Conservation (phyloP, 1,140 invertebrate genomes). For the Meloidogyne exigua region DNA sequence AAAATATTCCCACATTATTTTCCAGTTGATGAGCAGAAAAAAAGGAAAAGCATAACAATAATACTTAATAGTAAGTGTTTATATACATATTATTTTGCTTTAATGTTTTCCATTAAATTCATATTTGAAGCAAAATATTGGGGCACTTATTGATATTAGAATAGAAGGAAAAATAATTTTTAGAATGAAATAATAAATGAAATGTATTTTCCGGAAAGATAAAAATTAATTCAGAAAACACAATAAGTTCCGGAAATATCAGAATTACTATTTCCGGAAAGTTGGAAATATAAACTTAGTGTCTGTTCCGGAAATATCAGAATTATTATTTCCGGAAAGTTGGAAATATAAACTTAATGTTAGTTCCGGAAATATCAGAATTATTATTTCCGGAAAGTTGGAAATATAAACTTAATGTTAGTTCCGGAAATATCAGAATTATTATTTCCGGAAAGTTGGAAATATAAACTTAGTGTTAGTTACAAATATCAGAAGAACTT, state of each 20-base stretch:
- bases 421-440: not conserved
- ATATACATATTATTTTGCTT: too few relatives aligned
- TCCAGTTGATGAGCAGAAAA: not conserved
- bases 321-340: not conserved
- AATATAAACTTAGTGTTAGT: too few relatives aligned
- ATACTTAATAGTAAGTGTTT: slow-evolving; percentile 5
- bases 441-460: not conserved
- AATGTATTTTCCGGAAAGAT: not conserved
- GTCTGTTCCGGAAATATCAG: too few relatives aligned
- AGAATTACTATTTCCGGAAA: not conserved
- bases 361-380: not conserved
- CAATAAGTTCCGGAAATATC: not conserved
- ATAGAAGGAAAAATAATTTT: not conserved
- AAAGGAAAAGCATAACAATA: not conserved
- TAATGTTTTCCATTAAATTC: not conserved
- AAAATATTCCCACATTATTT: not conserved
- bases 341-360: not conserved
- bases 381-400: not conserved
- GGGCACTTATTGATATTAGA: not conserved
- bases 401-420: too few relatives aligned
- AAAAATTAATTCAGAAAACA: not conserved
- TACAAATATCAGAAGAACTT: too few relatives aligned
- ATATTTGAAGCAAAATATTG: not conserved
- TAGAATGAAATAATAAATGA: not conserved
- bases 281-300: not conserved